A percentile compares a stretch with the other conserved stretches of the same genome.
phyloP scores from a whole-genome alignment of 2,797 vertebrate species.

The Coccyzus lansbergi region DNA sequence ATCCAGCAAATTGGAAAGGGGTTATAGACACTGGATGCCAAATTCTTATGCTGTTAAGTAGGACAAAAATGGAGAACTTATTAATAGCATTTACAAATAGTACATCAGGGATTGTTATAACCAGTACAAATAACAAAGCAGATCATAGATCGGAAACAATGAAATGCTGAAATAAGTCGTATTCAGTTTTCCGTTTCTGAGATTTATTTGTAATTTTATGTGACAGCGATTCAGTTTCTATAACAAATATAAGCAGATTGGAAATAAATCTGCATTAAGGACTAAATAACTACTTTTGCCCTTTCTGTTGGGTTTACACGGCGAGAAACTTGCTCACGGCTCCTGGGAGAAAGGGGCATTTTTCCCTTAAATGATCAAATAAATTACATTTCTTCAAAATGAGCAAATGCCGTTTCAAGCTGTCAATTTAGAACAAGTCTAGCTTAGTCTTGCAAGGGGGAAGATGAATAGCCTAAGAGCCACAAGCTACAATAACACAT shows the following conservation, averaged over 20 bases:
- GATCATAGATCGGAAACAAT: not conserved
- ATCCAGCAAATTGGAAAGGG: constrained; percentile 48
- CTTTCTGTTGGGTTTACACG: constrained; percentile 26
- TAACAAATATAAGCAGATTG: constrained; percentile 18
- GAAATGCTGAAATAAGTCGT: constrained; percentile 45
- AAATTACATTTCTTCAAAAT: not conserved
- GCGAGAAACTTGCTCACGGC: constrained; percentile 37
- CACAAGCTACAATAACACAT: constrained; percentile 79
- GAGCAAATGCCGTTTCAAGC: constrained; percentile 43
- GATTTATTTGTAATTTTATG: not conserved
- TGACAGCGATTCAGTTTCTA: not conserved
- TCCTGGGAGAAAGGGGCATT: not conserved
- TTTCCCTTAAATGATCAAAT: not conserved
- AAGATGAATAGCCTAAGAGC: constrained; percentile 60
- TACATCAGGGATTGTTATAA: constrained; percentile 33
- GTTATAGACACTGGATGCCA: constrained; percentile 8
- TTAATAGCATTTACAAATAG: constrained; percentile 50
- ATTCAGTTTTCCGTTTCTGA: constrained; percentile 21
- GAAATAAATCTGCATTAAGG: constrained; percentile 7
- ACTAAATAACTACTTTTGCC: not conserved
- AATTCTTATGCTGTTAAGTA: constrained; percentile 26
- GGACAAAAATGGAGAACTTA: constrained; percentile 23
- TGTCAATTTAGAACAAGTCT: constrained; percentile 31
- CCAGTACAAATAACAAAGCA: constrained; percentile 31
- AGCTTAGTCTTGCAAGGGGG: constrained; percentile 35